Evolutionary conservation across 1,140 invertebrate genomes (phyloP).

Genomic region (Hormaphis cornu): DNA sequence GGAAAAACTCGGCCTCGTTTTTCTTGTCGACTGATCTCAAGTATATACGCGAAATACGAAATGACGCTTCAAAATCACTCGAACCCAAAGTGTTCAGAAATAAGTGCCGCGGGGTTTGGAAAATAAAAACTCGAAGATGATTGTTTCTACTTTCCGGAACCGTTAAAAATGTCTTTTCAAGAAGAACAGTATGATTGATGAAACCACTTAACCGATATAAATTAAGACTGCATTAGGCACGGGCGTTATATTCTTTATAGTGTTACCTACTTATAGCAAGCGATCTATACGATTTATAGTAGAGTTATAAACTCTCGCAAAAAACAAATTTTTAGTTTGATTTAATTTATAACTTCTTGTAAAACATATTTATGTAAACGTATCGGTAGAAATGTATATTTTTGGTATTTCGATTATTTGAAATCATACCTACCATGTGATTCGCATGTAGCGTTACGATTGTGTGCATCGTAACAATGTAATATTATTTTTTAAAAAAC

Average conservation of each 20-base stretch:
- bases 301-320: too few relatives aligned
- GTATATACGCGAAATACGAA: background rate
- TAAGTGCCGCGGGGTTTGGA: background rate
- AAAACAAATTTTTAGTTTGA: too few relatives aligned
- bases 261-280: background rate
- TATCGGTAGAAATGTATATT: too few relatives aligned
- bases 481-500: too few relatives aligned
- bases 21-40: background rate
- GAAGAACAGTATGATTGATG: background rate
- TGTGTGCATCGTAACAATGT: too few relatives aligned
- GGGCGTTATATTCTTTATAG: background rate
- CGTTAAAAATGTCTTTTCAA: background rate
- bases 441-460: too few relatives aligned
- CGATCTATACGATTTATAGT: background rate
- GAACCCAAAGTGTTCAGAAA: background rate
- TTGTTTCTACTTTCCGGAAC: background rate
- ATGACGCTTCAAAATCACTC: conserved; percentile 14
- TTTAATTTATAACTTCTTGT: too few relatives aligned
- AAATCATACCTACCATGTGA: too few relatives aligned
- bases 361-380: too few relatives aligned
- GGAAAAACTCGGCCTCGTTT: background rate
- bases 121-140: conserved; percentile 4
- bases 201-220: background rate
- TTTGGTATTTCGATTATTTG: too few relatives aligned
- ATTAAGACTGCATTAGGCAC: background rate